These are phyloP conservation scores for Phthorimaea operculella DNA, from an alignment of 1,140 invertebrate species.

Conservation along the genomic window DNA sequence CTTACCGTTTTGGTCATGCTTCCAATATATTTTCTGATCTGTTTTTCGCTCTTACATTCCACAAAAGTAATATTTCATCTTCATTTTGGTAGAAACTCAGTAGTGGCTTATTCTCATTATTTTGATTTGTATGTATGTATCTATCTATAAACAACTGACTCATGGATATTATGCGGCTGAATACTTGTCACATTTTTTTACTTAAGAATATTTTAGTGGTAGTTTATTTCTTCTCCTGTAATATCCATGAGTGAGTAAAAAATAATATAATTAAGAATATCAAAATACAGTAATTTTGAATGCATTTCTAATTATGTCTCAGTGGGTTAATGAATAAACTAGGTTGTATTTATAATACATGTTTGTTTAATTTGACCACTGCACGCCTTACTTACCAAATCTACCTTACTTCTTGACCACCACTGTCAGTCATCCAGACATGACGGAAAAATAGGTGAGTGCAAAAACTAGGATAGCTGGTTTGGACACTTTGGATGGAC, in stretches of 20 bases:
- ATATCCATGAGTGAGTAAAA: slow-evolving; percentile 26
- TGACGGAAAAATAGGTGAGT: too few species aligned
- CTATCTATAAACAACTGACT: too few species aligned
- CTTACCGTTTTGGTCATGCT: not conserved
- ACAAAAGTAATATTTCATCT: not conserved
- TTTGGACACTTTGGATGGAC: too few species aligned
- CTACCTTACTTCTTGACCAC: too few species aligned
- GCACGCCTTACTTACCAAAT: too few species aligned
- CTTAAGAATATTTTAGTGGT: not conserved
- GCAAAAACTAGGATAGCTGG: too few species aligned
- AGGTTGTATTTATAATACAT: slow-evolving; percentile 54
- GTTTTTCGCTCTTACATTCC: not conserved
- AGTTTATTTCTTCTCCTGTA: too few species aligned
- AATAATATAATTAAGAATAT: slow-evolving; percentile 19
- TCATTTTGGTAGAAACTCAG: not conserved
- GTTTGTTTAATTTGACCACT: slow-evolving; percentile 31
- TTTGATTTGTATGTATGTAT: not conserved
- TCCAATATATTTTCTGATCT: slow-evolving; percentile 1
- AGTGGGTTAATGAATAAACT: slow-evolving; percentile 53
- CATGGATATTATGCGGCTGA: not conserved
- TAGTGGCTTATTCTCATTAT: not conserved
- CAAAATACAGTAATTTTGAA: slow-evolving; percentile 63
- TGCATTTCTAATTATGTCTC: slow-evolving; percentile 57
- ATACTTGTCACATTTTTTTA: not conserved
- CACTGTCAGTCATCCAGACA: too few species aligned